Conservation (phyloP, 2,113 vertebrate species). For the Grammomys surdaster region DNA sequence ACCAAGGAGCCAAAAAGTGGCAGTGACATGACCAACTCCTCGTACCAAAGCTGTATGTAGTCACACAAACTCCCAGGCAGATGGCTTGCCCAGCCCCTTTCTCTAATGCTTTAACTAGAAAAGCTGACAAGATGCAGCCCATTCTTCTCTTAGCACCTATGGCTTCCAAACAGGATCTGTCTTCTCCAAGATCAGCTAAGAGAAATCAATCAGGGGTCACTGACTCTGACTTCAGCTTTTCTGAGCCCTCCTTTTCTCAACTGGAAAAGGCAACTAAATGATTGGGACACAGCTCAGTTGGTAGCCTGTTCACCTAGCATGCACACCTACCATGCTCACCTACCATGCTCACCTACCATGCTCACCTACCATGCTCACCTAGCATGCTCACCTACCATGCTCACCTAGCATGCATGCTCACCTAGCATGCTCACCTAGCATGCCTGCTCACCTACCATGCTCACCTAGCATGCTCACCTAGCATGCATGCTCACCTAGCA, state of each 20-base stretch:
- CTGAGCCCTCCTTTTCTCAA: neutral
- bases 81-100: neutral
- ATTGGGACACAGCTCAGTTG: neutral
- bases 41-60: no score
- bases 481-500: no score
- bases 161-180: constrained; percentile 14
- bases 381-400: no score
- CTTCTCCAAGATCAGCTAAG: neutral
- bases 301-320: no score
- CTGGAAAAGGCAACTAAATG: neutral
- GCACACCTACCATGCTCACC: no score
- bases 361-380: no score
- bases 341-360: no score
- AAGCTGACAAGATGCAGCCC: neutral
- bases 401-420: no score
- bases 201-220: neutral
- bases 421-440: no score
- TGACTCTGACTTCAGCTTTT: neutral
- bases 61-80: neutral
- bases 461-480: no score
- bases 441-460: no score
- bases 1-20: neutral
- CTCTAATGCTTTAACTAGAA: neutral
- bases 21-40: neutral
- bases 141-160: neutral